Percentiles rank a stretch among this genome's conserved stretches.
phyloP scores from a whole-genome alignment of 2,797 vertebrate species.

The Malacoraja senta region DNA sequence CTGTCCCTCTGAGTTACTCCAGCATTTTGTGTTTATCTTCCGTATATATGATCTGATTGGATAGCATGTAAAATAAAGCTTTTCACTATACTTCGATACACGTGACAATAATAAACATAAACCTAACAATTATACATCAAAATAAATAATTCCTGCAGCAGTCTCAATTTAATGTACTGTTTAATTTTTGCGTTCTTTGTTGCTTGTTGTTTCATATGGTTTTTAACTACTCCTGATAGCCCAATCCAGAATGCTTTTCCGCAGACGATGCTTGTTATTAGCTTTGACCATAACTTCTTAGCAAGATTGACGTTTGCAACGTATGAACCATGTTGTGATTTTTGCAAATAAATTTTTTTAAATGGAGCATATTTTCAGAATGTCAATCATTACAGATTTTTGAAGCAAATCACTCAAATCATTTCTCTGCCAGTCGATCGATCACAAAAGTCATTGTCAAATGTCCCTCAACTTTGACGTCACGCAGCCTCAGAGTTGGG shows the following conservation, averaged over 20 bases:
- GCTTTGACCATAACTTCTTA: conserved; percentile 6
- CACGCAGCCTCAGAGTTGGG: background rate
- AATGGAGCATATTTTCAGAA: background rate
- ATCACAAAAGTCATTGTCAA: background rate
- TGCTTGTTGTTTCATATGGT: background rate
- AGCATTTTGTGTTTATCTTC: too few species aligned
- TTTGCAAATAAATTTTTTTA: background rate
- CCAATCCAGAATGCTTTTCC: background rate
- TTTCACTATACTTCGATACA: too few species aligned
- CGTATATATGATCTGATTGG: too few species aligned
- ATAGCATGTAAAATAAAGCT: too few species aligned
- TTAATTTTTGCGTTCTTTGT: background rate
- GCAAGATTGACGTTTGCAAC: conserved; percentile 18
- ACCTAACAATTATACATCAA: background rate
- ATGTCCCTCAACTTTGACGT: background rate
- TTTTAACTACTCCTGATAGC: background rate
- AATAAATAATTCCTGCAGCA: background rate
- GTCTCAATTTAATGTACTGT: background rate
- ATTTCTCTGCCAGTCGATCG: background rate
- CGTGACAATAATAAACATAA: too few species aligned
- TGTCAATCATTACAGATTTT: conserved; percentile 19
- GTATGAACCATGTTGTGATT: background rate
- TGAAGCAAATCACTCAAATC: conserved; percentile 8
- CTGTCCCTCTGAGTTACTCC: too few species aligned
- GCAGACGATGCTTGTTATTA: background rate